A percentile compares a stretch with the other conserved stretches of the same genome.
These are phyloP conservation scores for Nipponia nippon DNA, from an alignment of 2,113 vertebrate genomes.

Conservation along the genomic window DNA sequence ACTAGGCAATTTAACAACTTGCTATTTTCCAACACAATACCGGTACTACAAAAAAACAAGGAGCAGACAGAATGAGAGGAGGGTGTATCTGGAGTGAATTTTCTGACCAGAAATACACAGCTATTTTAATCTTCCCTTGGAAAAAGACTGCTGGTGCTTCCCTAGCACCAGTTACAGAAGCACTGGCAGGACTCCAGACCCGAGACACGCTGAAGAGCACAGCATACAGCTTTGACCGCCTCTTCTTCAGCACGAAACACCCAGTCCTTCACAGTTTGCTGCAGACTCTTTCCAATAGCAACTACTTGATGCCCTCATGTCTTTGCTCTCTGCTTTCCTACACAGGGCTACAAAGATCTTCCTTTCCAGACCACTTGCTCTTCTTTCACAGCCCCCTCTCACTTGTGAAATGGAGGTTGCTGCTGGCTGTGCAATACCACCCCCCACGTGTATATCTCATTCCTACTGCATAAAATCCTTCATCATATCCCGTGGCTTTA, in stretches of 20 bases:
- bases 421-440: neutral
- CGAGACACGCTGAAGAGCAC: neutral
- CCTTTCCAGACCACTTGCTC: neutral
- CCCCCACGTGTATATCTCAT: neutral
- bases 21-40: neutral
- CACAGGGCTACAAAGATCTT: neutral
- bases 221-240: neutral
- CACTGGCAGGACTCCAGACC: neutral
- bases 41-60: neutral
- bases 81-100: neutral
- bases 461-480: neutral
- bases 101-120: neutral
- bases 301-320: neutral
- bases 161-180: neutral
- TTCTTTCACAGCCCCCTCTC: neutral
- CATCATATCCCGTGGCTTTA: neutral
- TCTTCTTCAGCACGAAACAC: neutral
- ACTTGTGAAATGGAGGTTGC: neutral
- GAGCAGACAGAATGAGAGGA: neutral
- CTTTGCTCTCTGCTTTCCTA: neutral
- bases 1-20: neutral
- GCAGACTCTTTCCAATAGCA: neutral
- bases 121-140: slow-evolving; percentile 12
- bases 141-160: slow-evolving; percentile 15
- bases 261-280: neutral